phyloP scores from a whole-genome alignment of 2,113 vertebrate species.

The Nothoprocta perdicaria region DNA sequence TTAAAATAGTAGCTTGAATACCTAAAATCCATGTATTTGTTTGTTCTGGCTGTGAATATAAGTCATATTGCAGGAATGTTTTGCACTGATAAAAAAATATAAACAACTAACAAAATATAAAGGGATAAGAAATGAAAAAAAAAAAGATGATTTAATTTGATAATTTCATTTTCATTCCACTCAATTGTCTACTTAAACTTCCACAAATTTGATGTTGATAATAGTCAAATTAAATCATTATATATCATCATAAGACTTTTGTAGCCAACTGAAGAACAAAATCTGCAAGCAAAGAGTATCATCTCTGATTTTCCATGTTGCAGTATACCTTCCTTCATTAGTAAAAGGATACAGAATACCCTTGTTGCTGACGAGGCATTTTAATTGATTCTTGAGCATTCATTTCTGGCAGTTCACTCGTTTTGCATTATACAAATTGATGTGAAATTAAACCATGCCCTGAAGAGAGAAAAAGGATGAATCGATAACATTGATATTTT shows the following conservation, averaged over 20 bases:
- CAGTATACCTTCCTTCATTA: conserved; percentile 1
- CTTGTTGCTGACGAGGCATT: neutral
- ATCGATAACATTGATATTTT: conserved; percentile 63
- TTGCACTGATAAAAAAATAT: conserved; percentile 3
- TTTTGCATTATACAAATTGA: conserved; percentile 41
- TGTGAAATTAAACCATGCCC: conserved; percentile 46
- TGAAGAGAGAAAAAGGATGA: conserved; percentile 5
- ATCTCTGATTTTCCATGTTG: neutral
- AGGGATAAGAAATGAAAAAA: neutral
- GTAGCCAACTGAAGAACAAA: neutral
- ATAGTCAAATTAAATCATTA: conserved; percentile 5
- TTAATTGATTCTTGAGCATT: conserved; percentile 40
- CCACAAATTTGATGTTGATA: neutral
- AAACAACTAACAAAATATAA: neutral
- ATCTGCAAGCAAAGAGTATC: neutral
- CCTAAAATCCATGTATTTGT: neutral
- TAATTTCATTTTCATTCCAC: neutral
- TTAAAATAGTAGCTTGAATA: neutral
- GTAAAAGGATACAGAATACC: neutral
- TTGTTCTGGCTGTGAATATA: neutral
- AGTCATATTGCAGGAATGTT: neutral
- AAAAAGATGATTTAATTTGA: neutral
- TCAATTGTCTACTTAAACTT: neutral
- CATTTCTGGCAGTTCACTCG: conserved; percentile 17
- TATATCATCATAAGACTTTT: neutral